Evolutionary conservation across 2,113 vertebrate genomes (phyloP).

Genomic region (Bambusicola thoracicus): DNA sequence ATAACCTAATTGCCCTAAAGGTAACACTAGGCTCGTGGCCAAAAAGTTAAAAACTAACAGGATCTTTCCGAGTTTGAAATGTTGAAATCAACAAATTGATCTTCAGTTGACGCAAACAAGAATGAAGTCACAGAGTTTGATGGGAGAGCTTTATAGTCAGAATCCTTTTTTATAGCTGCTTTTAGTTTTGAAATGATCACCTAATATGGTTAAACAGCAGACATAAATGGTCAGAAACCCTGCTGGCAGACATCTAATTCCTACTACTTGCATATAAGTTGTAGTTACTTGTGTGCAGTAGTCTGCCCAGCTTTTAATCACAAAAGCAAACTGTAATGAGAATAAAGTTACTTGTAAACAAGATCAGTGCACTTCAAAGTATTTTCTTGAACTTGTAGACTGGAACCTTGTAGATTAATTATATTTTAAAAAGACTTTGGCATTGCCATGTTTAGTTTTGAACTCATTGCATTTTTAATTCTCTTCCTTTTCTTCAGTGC

Average conservation of each 20-base stretch:
- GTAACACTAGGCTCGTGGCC: neutral
- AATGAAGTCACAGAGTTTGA: neutral
- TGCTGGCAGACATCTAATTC: neutral
- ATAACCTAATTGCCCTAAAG: neutral
- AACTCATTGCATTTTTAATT: neutral
- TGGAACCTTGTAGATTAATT: neutral
- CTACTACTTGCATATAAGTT: neutral
- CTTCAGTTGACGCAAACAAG: neutral
- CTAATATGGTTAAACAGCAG: neutral
- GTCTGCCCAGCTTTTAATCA: neutral
- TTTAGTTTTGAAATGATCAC: neutral
- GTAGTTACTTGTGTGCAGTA: neutral
- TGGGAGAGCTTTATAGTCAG: neutral
- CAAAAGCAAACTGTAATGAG: neutral
- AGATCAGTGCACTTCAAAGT: neutral
- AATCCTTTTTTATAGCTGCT: neutral
- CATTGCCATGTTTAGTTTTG: neutral
- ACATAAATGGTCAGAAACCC: neutral
- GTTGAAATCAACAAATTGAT: constrained; percentile 15
- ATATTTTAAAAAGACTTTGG: neutral
- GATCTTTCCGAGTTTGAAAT: neutral
- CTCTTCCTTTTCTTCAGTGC: neutral
- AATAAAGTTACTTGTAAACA: neutral
- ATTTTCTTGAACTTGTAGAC: neutral
- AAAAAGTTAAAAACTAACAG: neutral